Evolutionary conservation across 2,888 invertebrate species (phyloP).

Genomic region (Meta bourneti): DNA sequence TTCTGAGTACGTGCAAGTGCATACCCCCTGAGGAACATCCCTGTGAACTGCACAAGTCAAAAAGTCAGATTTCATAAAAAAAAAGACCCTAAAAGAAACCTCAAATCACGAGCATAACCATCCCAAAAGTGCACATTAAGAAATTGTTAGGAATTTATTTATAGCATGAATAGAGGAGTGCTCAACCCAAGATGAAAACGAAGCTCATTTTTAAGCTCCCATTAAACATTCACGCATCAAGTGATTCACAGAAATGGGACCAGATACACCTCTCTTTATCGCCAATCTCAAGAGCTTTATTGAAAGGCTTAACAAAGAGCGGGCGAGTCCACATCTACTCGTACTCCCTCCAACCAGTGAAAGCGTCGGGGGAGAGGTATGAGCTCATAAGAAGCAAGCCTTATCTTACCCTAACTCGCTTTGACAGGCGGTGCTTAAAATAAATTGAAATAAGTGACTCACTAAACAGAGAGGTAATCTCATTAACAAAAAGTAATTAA

Average conservation of each 20-base stretch:
- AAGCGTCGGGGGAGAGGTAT: neutral
- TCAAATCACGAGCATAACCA: too few relatives aligned
- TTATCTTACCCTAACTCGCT: neutral
- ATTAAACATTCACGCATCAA: neutral
- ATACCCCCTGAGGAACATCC: too few relatives aligned
- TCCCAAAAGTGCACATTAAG: too few relatives aligned
- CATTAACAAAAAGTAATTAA: constrained; percentile 19
- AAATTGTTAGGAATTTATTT: too few relatives aligned
- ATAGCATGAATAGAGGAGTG: too few relatives aligned
- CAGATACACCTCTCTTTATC: neutral
- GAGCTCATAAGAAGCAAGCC: neutral
- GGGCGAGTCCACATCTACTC: neutral
- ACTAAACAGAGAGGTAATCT: neutral
- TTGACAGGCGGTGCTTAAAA: neutral
- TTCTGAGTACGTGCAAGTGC: too few relatives aligned
- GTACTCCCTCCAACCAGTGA: neutral
- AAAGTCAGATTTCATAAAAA: too few relatives aligned
- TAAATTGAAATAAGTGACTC: constrained; percentile 10
- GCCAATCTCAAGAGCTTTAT: neutral
- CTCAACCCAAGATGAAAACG: too few relatives aligned
- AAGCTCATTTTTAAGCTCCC: neutral
- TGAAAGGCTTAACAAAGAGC: neutral
- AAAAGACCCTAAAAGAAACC: too few relatives aligned
- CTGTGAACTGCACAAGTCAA: too few relatives aligned
- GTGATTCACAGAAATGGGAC: neutral